Conservation (phyloP, 2,113 vertebrate genomes). For the Hydropotes inermis region DNA sequence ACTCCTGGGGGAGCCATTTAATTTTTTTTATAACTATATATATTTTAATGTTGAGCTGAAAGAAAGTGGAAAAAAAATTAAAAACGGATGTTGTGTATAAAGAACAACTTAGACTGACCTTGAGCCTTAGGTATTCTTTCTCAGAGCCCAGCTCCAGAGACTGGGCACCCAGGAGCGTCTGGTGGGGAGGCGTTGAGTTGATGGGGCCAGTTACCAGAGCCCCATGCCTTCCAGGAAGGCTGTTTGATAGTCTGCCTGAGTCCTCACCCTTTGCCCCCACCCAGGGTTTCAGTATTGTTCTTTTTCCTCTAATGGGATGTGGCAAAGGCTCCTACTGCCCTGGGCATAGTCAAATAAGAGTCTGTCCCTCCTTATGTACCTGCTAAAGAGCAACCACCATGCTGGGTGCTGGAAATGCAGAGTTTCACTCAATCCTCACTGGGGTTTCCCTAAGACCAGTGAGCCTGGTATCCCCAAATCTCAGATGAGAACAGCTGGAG, state of each 20-base stretch:
- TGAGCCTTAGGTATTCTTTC: background rate
- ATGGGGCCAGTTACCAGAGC: background rate
- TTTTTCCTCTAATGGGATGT: background rate
- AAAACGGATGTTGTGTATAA: background rate
- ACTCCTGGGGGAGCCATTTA: constrained; percentile 17
- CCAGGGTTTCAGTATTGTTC: background rate
- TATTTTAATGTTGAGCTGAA: background rate
- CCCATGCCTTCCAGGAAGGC: background rate
- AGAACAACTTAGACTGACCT: background rate
- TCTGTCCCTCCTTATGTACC: background rate
- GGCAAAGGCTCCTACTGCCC: background rate
- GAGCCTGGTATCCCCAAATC: background rate
- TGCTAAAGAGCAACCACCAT: background rate
- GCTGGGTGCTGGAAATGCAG: background rate
- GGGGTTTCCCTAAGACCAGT: background rate
- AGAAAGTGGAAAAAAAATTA: background rate
- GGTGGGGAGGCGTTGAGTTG: background rate
- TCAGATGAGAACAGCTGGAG: background rate
- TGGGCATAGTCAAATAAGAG: background rate
- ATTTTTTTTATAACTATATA: background rate
- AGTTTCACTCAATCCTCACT: background rate
- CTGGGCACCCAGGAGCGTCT: background rate
- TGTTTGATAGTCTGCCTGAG: background rate
- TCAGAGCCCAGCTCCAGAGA: background rate
- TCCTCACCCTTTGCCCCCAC: too few species aligned